A percentile compares a stretch with the other conserved stretches of the same genome.
These are phyloP conservation scores for Nesogale talazaci DNA, from an alignment of 2,113 vertebrate genomes.

Conservation along the genomic window DNA sequence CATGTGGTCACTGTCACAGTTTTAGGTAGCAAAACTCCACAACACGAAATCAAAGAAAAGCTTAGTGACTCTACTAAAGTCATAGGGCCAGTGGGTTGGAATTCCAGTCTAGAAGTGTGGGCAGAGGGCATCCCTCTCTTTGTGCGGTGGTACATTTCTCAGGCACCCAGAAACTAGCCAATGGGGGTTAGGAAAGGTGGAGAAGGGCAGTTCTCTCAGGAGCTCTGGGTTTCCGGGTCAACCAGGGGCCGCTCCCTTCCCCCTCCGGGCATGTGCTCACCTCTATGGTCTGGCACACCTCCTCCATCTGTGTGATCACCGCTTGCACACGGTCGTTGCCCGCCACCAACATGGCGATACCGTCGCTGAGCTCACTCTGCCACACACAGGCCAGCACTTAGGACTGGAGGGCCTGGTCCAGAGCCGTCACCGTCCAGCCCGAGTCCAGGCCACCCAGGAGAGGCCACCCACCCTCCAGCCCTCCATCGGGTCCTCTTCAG, in stretches of 20 bases:
- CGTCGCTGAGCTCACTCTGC: constrained; percentile 92
- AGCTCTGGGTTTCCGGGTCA: neutral
- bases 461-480: neutral
- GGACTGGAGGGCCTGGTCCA: neutral
- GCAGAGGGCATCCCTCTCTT: neutral
- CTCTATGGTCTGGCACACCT: constrained; percentile 90
- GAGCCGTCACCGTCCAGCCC: neutral
- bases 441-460: neutral
- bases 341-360: constrained; percentile 91
- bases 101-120: neutral
- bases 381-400: constrained; percentile 53
- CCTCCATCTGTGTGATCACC: constrained; percentile 93
- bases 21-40: constrained; percentile 16
- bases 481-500: neutral
- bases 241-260: neutral
- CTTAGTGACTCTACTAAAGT: constrained; percentile 5
- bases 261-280: constrained; percentile 79
- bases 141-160: neutral
- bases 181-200: neutral
- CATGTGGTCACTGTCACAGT: neutral
- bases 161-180: neutral
- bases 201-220: neutral
- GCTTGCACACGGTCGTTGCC: constrained; percentile 93
- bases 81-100: neutral
- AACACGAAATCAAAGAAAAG: constrained; percentile 22